Percentiles rank a stretch among this genome's conserved stretches.
Evolutionary conservation across 1,140 invertebrate species (phyloP).

Genomic region (Protaetia brevitarsis): DNA sequence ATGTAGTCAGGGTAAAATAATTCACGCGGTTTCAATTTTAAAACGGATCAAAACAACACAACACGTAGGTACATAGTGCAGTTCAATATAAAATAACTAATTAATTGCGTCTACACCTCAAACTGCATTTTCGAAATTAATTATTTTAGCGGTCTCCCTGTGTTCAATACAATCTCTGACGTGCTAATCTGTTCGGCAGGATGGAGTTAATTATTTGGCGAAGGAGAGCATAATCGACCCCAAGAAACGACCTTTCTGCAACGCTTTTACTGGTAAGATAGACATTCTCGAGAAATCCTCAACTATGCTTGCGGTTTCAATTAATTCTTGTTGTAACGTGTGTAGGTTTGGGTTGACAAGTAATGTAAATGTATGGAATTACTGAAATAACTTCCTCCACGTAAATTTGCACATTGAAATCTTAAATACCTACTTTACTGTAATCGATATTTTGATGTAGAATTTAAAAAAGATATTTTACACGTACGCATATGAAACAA

Average conservation of each 20-base stretch:
- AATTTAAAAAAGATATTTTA: too few species aligned
- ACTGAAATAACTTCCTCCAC: background rate
- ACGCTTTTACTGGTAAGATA: constrained; percentile 66
- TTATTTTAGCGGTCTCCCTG: constrained; percentile 10
- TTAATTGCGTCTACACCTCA: background rate
- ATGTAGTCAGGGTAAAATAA: too few species aligned
- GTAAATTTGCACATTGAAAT: background rate
- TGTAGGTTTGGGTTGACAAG: background rate
- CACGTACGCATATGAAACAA: too few species aligned
- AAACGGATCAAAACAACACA: too few species aligned
- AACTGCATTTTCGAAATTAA: background rate
- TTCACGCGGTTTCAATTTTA: too few species aligned
- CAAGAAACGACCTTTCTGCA: constrained; percentile 69
- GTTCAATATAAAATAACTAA: background rate
- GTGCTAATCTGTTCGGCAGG: constrained; percentile 1
- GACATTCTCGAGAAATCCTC: constrained; percentile 17
- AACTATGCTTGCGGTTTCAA: constrained; percentile 13
- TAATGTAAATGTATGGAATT: background rate
- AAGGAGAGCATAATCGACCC: constrained; percentile 47
- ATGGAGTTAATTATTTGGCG: constrained; percentile 29
- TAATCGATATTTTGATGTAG: too few species aligned
- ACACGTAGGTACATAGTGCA: background rate
- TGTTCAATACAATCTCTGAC: constrained; percentile 4
- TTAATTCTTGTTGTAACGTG: constrained; percentile 19
- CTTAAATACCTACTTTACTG: background rate